A percentile compares a stretch with the other conserved stretches of the same genome.
Evolutionary conservation across 2,113 vertebrate genomes (phyloP).

Genomic region (Podilymbus podiceps): DNA sequence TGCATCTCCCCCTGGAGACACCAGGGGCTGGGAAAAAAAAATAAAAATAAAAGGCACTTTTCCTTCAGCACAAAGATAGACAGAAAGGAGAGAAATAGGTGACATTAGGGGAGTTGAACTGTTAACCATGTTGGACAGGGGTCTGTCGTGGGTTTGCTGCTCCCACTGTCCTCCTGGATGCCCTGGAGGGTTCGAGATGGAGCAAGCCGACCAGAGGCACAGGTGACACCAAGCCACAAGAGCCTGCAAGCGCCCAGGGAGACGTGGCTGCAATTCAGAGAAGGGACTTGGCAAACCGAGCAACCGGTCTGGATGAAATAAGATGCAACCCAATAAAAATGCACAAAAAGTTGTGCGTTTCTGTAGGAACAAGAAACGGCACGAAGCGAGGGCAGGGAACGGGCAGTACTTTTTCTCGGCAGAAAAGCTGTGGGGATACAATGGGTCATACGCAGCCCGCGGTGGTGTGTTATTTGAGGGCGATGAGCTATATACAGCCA

Average conservation of each 20-base stretch:
- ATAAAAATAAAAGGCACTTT: not conserved
- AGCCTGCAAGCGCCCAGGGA: not conserved
- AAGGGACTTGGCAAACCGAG: not conserved
- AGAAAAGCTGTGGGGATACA: not conserved
- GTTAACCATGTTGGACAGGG: rapidly evolving
- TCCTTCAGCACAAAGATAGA: not conserved
- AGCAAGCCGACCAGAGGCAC: not conserved
- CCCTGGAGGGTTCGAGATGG: not conserved
- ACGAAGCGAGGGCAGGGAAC: not conserved
- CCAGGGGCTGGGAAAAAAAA: not conserved
- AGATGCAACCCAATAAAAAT: constrained; percentile 1
- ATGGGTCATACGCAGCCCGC: not conserved
- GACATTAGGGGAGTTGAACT: not conserved
- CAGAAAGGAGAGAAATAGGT: not conserved
- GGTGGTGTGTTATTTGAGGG: not conserved
- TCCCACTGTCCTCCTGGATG: not conserved
- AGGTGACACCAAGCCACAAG: not conserved
- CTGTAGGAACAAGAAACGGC: not conserved
- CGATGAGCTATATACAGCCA: not conserved
- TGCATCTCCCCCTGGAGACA: rapidly evolving
- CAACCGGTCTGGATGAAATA: not conserved
- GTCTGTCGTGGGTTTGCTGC: not conserved
- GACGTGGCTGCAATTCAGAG: constrained; percentile 12
- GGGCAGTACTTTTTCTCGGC: not conserved
- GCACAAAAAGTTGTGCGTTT: not conserved